Conservation (phyloP, 1,140 invertebrate species). For the Homarus americanus region DNA sequence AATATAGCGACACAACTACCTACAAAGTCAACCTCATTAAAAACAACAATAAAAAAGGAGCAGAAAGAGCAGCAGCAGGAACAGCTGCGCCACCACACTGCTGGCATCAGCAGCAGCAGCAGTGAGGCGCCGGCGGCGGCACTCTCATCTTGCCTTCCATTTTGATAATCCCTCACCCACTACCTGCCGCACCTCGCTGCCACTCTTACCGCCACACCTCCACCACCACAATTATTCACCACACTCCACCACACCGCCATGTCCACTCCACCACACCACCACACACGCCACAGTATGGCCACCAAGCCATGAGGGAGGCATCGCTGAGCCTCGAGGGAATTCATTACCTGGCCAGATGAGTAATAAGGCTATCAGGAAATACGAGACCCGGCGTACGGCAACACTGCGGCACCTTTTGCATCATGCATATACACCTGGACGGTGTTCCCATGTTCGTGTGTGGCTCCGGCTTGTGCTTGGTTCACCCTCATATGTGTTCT, state of each 20-base stretch:
- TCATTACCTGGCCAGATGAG: conserved; percentile 2
- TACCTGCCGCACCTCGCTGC: too few relatives aligned
- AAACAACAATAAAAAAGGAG: too few relatives aligned
- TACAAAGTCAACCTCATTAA: too few relatives aligned
- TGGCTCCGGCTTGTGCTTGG: not conserved
- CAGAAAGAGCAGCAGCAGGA: too few relatives aligned
- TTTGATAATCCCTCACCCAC: not conserved
- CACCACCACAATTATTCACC: not conserved
- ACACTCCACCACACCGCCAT: not conserved
- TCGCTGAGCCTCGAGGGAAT: not conserved
- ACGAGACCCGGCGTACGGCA: not conserved
- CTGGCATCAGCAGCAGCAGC: too few relatives aligned
- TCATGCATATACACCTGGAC: conserved; percentile 42
- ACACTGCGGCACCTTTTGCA: conserved; percentile 32
- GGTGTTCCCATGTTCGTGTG: not conserved
- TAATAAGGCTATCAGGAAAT: conserved; percentile 7
- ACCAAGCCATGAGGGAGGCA: not conserved
- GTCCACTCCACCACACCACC: not conserved
- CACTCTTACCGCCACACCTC: too few relatives aligned
- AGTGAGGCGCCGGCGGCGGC: not conserved
- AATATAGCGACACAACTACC: too few relatives aligned
- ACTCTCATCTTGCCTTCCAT: not conserved
- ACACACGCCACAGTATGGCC: not conserved
- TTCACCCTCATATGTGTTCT: too few relatives aligned
- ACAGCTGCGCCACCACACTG: too few relatives aligned